phyloP scores from a whole-genome alignment of 2,888 invertebrate genomes.

The Physocephala rufipes region DNA sequence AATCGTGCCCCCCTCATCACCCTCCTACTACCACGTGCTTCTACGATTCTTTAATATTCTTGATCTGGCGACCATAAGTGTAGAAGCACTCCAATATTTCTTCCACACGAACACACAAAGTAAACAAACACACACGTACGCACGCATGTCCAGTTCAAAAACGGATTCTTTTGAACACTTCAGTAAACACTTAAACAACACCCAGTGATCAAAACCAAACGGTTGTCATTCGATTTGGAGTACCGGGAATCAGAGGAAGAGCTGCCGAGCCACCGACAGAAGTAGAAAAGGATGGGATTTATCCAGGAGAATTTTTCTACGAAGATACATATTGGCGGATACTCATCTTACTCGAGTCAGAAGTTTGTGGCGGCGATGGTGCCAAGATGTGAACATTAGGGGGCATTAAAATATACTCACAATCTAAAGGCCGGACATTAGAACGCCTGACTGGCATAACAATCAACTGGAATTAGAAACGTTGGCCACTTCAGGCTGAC shows the following conservation, averaged over 20 bases:
- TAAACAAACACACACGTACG: slow-evolving; percentile 7
- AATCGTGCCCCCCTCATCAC: background rate
- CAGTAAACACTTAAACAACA: slow-evolving; percentile 39
- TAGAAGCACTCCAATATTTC: background rate
- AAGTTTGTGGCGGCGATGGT: background rate
- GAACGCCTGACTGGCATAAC: too few species aligned
- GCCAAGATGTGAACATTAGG: too few species aligned
- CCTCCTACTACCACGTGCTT: slow-evolving; percentile 14
- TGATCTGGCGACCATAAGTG: too few species aligned
- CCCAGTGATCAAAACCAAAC: slow-evolving; percentile 26
- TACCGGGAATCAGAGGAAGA: background rate
- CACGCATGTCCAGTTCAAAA: background rate
- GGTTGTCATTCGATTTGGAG: background rate
- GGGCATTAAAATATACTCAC: too few species aligned
- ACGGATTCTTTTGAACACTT: slow-evolving; percentile 35
- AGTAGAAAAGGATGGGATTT: background rate
- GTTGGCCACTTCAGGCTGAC: too few species aligned
- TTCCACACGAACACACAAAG: too few species aligned
- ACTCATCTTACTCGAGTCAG: background rate
- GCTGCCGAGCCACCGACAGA: background rate
- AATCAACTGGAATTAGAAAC: too few species aligned
- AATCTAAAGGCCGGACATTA: too few species aligned
- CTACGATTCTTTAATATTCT: slow-evolving; percentile 4
- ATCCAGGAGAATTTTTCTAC: background rate
- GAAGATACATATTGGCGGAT: background rate